phyloP scores from a whole-genome alignment of 2,888 invertebrate genomes.

The Bruchidius siliquastri region DNA sequence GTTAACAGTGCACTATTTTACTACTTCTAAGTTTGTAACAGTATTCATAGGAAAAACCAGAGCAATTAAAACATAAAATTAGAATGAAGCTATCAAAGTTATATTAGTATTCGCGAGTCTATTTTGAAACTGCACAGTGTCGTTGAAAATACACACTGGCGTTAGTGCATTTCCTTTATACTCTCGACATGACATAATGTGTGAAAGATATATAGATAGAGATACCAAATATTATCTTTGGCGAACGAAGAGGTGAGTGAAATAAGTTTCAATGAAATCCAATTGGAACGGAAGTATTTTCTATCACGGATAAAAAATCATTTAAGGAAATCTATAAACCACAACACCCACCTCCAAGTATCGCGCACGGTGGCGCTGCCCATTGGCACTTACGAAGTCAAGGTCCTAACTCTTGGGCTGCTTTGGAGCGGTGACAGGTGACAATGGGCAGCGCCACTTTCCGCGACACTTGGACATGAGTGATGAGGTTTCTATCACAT shows the following conservation, averaged over 20 bases:
- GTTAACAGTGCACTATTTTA: background rate
- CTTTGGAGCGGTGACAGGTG: no score
- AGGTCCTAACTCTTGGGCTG: no score
- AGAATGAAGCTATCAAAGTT: background rate
- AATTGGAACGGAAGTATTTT: background rate
- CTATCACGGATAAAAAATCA: no score
- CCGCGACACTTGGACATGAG: no score
- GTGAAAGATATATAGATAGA: background rate
- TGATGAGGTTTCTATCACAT: no score
- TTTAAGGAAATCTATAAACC: no score
- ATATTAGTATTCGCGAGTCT: background rate
- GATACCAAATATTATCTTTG: background rate
- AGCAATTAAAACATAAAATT: background rate
- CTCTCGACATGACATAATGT: background rate
- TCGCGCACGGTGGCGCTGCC: no score
- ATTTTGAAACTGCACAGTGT: background rate
- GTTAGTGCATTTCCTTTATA: background rate
- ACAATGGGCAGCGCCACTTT: no score
- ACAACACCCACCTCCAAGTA: no score
- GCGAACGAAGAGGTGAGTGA: background rate
- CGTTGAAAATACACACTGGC: background rate
- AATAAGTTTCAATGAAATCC: background rate
- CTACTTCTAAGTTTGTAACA: background rate
- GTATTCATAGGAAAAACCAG: background rate
- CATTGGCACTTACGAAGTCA: no score